Evolutionary conservation across 2,888 invertebrate genomes (phyloP), one percentile per base, ranked within the genome.

Genomic region (Leucania comma): DNA sequence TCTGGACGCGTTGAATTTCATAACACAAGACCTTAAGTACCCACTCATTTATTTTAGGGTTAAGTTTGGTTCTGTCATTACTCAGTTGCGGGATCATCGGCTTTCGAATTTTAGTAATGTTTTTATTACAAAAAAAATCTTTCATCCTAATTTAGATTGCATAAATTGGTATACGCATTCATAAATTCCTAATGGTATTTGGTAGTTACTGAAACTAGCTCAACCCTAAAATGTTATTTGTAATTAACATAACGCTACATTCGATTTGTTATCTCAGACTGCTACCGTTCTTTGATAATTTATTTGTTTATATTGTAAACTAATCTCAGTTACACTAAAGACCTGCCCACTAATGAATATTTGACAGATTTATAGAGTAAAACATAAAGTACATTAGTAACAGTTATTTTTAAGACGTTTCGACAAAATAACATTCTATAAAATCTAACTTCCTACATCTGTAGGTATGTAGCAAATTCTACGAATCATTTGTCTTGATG

Each of bases 1-100:
- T 86, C 85, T 82, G 78, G 78, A 79, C 71, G 80, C 70, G 78
- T 83, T 78, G 74, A 85, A 83, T 86, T 88, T 81, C 75, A 79
- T 82, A 75, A 70, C 53, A 61, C 46, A 22, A 26, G 70, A 63
- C 66, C 62, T 68, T 70, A 75, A 82, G 64, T 79, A 63, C 57
- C 46, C 42, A 42, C 58, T 38, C 50, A 61, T 51, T 73, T 68
- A 75, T 83, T 75, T 78, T 71, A 32, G 62, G 72, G 76, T 78
- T 76, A 53, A 42, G 29, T 64, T 65, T 14, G 6, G 54, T 66
- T 57, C 38, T 53, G 38, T 71, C 56, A 46, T 71, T 56, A 14
- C 5, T 46, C 14, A n/a, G 17, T 12, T 22, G 10, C 10, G 32
- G 6, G 3, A 24, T 24, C 14, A 20, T 46, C 2, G 22, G 32